Percentiles rank a stretch among this genome's conserved stretches.
These are phyloP conservation scores for Paradoxurus hermaphroditus DNA, from an alignment of 2,113 vertebrate species.

Conservation along the genomic window DNA sequence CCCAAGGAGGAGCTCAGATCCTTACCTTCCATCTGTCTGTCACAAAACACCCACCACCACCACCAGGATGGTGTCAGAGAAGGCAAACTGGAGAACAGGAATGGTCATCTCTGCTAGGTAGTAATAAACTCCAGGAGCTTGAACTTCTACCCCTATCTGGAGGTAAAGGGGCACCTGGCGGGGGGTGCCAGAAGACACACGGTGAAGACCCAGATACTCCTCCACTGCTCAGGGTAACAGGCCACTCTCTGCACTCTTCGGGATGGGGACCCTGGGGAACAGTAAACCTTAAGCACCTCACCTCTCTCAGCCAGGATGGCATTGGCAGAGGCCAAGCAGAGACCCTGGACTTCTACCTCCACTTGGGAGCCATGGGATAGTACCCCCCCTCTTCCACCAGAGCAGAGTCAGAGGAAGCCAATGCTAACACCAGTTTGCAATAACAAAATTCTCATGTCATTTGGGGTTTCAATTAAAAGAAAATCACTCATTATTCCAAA, in stretches of 20 bases:
- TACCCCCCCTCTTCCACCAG: background rate
- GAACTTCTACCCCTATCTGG: background rate
- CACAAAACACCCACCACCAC: background rate
- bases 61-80: background rate
- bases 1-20: too few species aligned
- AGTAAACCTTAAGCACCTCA: background rate
- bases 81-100: background rate
- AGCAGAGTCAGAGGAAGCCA: background rate
- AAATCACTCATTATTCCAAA: background rate
- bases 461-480: background rate
- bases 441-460: background rate
- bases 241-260: too few species aligned
- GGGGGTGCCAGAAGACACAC: background rate
- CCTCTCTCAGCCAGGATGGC: background rate
- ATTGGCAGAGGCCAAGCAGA: background rate
- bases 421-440: background rate
- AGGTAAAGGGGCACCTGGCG: background rate
- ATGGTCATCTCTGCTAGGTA: background rate
- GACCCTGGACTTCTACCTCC: background rate
- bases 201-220: background rate
- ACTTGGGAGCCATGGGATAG: background rate
- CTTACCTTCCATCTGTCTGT: too few species aligned
- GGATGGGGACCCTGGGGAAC: too few species aligned
- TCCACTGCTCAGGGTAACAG: fast-evolving
- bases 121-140: background rate